Percentiles rank a stretch among this genome's conserved stretches.
Conservation (phyloP, 2,797 vertebrate species). For the Danio choprae region DNA sequence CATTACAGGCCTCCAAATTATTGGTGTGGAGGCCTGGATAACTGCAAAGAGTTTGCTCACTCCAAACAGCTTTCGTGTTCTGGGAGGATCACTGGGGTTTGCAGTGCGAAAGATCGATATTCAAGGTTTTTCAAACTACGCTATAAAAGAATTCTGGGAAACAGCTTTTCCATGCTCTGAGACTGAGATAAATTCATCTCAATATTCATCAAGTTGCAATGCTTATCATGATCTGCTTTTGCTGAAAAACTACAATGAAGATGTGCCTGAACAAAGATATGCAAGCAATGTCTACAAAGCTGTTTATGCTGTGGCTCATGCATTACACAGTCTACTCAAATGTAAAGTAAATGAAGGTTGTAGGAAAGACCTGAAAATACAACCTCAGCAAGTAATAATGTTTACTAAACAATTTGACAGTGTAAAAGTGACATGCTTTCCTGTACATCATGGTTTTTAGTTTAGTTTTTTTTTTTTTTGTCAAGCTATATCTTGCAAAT, state of each 20-base stretch:
- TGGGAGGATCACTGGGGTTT: slow-evolving; percentile 76
- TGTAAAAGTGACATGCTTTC: too few relatives aligned
- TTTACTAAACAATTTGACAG: too few relatives aligned
- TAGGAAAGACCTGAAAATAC: too few relatives aligned
- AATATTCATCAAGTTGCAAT: slow-evolving; percentile 58
- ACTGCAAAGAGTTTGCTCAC: slow-evolving; percentile 75
- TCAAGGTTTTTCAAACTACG: slow-evolving; percentile 69
- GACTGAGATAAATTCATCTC: neutral
- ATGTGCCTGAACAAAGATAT: slow-evolving; percentile 74
- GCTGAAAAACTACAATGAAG: slow-evolving; percentile 66
- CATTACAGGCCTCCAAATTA: slow-evolving; percentile 74
- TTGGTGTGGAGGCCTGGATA: slow-evolving; percentile 80
- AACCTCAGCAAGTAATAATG: slow-evolving; percentile 75
- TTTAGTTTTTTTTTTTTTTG: too few relatives aligned
- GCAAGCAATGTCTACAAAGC: slow-evolving; percentile 77
- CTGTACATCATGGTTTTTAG: too few relatives aligned
- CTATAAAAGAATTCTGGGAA: slow-evolving; percentile 73
- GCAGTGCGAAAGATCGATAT: slow-evolving; percentile 74
- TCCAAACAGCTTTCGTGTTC: slow-evolving; percentile 70
- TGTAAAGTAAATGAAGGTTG: too few relatives aligned
- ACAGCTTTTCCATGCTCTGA: slow-evolving; percentile 64
- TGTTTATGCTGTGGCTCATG: slow-evolving; percentile 75
- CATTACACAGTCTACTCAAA: slow-evolving; percentile 71
- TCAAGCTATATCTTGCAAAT: too few relatives aligned
- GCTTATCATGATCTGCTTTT: slow-evolving; percentile 64